Conservation (phyloP, 2,113 vertebrate genomes). For the Cephalopterus ornatus region DNA sequence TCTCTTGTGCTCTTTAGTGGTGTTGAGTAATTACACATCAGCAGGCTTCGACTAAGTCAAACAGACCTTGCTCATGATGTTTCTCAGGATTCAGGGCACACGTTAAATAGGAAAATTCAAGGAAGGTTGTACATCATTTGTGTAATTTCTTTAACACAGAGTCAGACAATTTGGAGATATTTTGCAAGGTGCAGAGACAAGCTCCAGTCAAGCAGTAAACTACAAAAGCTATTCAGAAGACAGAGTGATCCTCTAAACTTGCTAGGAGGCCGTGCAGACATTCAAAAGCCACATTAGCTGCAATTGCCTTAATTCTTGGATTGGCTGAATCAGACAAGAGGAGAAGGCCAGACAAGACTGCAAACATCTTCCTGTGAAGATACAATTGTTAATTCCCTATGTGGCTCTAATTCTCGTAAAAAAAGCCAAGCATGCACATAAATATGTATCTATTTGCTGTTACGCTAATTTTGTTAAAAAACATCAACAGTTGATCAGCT, state of each 20-base stretch:
- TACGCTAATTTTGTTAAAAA: constrained; percentile 21
- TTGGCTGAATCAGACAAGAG: background rate
- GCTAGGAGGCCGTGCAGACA: background rate
- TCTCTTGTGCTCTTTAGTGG: background rate
- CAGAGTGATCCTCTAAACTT: background rate
- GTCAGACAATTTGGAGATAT: background rate
- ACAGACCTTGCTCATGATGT: accelerated
- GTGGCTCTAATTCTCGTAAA: background rate
- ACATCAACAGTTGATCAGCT: background rate
- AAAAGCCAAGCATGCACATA: background rate
- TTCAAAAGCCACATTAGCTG: background rate
- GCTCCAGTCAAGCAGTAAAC: background rate
- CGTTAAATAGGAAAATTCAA: background rate
- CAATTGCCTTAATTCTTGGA: background rate
- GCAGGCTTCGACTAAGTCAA: background rate
- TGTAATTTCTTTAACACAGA: background rate
- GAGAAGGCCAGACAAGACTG: background rate
- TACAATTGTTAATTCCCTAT: background rate
- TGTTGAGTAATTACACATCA: background rate
- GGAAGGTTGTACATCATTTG: background rate
- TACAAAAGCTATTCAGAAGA: background rate
- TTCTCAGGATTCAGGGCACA: background rate
- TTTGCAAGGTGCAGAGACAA: background rate
- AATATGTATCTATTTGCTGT: background rate
- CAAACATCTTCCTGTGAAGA: background rate